Base-by-base conservation (phyloP, 1,140 invertebrate genomes). In the Sycophila sp. region DNA sequence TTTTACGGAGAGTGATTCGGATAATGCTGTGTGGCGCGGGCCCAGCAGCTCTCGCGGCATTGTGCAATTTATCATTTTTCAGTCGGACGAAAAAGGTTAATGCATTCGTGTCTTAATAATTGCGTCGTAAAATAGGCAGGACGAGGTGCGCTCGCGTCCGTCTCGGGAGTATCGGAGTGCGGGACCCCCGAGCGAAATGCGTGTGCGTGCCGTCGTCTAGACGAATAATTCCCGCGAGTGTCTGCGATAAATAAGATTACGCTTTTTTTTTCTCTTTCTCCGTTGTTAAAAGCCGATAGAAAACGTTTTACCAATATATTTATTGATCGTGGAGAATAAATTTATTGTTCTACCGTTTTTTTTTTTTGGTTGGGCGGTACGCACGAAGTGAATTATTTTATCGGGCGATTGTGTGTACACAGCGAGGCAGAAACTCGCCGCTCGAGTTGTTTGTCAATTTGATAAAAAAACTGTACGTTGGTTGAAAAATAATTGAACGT, bases 201-300 rank as follows among this genome's bases (percentile, higher is more conserved):
- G 45, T 34, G 17, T 24, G 15, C 2, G 56, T n/a, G n/a, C n/a
- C n/a, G n/a, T n/a, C n/a, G n/a, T 69, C 56, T 69, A 69, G 66
- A 69, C 56, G 19, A 59, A 60, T 69, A 60, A 69, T 60, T 69
- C 66, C 40, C 53, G 34, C 34, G 30, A 60, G 60, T 60, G 49
- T 28, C 15, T 30, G 11, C 6, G 19, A 65, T 65, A 45, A 59
- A 68, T 56, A 59, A 59, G 32, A 45, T 42, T 34, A 30, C 49
- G 5, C 11, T 10, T 51, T 38, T 28, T 1, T 1, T 53, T 28
- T 24, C 26, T 38, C 53, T 38, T 26, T 53, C 0, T 13, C 11
- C 15, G 13, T 2, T 8, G 19, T 45, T 28, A 17, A 45, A 45
- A 42, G 38, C 36, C n/a, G 15, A 60, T 2, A 7, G 26, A 26